These are phyloP conservation scores for Oenanthe melanoleuca DNA, from an alignment of 2,113 vertebrate species.

Conservation along the genomic window DNA sequence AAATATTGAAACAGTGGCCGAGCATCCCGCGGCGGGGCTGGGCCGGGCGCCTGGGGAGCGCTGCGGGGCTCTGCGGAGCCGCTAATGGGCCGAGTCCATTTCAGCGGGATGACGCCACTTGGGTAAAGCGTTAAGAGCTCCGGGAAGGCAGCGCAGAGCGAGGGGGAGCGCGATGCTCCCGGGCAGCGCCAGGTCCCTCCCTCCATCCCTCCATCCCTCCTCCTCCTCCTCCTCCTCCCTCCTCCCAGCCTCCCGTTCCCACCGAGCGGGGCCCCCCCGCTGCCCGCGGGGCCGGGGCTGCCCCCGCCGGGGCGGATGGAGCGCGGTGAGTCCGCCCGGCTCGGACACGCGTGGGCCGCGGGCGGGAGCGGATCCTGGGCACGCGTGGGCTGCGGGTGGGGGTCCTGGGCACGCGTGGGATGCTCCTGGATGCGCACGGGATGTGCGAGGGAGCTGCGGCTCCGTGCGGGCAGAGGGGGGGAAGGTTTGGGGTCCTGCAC, in stretches of 20 bases:
- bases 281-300: not conserved
- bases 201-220: not conserved
- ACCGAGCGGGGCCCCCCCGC: not conserved
- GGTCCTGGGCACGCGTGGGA: not conserved
- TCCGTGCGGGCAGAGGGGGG: not conserved
- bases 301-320: not conserved
- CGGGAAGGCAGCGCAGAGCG: conserved; percentile 68
- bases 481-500: not conserved
- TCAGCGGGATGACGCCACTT: conserved; percentile 83
- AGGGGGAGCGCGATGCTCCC: conserved; percentile 48
- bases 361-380: not conserved
- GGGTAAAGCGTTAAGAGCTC: conserved; percentile 77
- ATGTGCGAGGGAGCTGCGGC: not conserved
- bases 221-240: conserved; percentile 24
- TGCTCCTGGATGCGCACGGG: not conserved
- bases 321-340: conserved; percentile 17
- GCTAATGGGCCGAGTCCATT: conserved; percentile 81
- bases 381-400: not conserved
- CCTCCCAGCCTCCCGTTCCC: conserved; percentile 65
- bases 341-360: not conserved
- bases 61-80: conserved; percentile 77
- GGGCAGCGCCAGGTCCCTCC: conserved; percentile 57
- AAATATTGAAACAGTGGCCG: conserved; percentile 31
- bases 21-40: not conserved
- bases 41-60: conserved; percentile 66